Base-by-base conservation (phyloP, 2,888 invertebrate species). In the Hylaea fasciaria region DNA sequence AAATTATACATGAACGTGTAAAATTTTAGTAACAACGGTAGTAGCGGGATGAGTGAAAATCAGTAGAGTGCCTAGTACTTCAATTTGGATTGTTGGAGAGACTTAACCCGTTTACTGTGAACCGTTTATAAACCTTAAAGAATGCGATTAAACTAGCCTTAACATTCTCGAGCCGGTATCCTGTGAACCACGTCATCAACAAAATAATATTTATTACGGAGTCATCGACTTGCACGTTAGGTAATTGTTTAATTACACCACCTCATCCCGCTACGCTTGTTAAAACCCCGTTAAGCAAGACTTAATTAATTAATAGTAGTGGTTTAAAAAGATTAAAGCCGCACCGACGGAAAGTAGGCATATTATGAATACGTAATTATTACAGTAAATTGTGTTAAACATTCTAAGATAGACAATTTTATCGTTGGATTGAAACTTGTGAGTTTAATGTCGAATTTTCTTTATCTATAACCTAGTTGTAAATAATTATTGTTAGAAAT, bases 211-310 rank as follows among this genome's bases (percentile, higher is more conserved):
- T 44, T 14, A 45, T 37, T 47, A 43, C 28, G 28, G 39, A 57
- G 39, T 39, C 48, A 49, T 61, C 52, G 46, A 40, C 48, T 56
- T 28, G n/a, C 41, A 32, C 7, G 13, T 50, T 40, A 46, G 16
- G 43, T 62, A 55, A 62, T 61, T 48, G 35, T 32, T 50, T 47
- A 53, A 58, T 60, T 57, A 62, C 60, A 43, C 41, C 47, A 46
- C 48, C 48, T 62, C 55, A 62, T 64, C 59, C 64, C 66, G 62
- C 58, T 66, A 64, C 57, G 62, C 48, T 59, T 51, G 58, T 57
- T 65, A 60, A 62, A 55, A 44, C 32, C 9, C 61, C 61, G 61
- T 57, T 62, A 62, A 39, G 48, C 14, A 53, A 39, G 52, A 43
- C 52, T 57, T 56, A 52, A 57, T 52, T 62, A 57, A 51, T 60